Base-by-base conservation (phyloP, 2,113 vertebrate genomes). In the Ramphastos sulfuratus region DNA sequence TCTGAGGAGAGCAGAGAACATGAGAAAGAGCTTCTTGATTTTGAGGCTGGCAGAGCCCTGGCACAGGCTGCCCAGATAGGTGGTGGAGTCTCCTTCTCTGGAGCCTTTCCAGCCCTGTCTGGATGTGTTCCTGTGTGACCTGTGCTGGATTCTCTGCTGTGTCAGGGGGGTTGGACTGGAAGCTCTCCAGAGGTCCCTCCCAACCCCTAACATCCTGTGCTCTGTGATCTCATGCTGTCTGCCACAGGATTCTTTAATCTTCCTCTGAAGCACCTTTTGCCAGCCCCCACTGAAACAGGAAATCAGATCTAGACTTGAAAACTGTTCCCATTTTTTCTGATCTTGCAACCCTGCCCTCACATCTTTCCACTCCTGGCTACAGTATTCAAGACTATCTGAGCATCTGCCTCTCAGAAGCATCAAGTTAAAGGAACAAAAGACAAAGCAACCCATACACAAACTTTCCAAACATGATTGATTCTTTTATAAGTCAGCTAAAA, bases 391-490 rank as follows among this genome's bases (percentile, higher is more conserved):
- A 78, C 10, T 48, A 42, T 65, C 58, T 66, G 69, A 92, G n/a
- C 16, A 63, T 88, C 46, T 65, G 30, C 79, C 18, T 91, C 60
- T 92, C 76, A 58, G 59, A 94, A 91, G 42, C 25, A 71, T 58
- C 50, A 94, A 93, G 63, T 82, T 85, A 85, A 90, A 72, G 58
- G 24, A 87, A 88, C 16, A 91, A 86, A 95, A 94, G 58, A 81
- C 60, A 75, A 83, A 89, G 72, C n/a, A 87, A 10, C 28, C 31
- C 15, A 37, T 75, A 84, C n/a, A 64, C 33, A 85, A 94, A 94
- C 91, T 95, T 94, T 91, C 44, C 83, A 94, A 96, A 93, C 91
- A 83, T 78, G 76, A 95, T 92, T 96, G 82, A 96, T 93, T 92
- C 58, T 88, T 86, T 90, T 90, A 59, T 91, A 92, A 85, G 87